Evolutionary conservation across 2,888 invertebrate species (phyloP), one percentile per base, ranked within the genome.

Genomic region (Ectemnius lituratus): DNA sequence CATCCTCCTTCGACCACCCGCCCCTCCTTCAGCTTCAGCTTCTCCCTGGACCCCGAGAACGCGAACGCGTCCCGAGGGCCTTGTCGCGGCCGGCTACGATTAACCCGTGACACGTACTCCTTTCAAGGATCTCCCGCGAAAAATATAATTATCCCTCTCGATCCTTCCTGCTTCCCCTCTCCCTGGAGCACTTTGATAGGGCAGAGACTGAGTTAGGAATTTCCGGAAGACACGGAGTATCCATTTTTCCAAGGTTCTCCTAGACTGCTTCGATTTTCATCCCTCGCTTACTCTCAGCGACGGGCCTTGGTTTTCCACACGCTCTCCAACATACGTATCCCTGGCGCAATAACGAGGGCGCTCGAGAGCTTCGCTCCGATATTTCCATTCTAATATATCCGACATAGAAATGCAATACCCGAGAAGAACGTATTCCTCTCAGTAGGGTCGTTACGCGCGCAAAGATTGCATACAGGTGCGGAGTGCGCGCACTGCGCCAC

Each of bases 91-190:
- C 70, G 75, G 78, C 73, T 66, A 84, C 75, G 75, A 76, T 84
- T 84, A 83, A 84, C 84, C 83, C 78, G 63, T 78, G 82, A 84
- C 83, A 80, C 74, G 73, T 62, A 71, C 75, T 67, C 75, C 74
- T 72, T 75, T 73, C 83, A 37, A 37, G 62, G 70, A 61, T 78
- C 70, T 59, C 65, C 57, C 68, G 63, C 56, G 62, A 67, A 58
- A 67, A 67, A 69, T 52, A 52, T 52, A 63, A 58, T 59, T 60
- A 16, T 46, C 27, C 59, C 37, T 57, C 62, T 60, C 47, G 67
- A 46, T 37, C 37, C 37, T 37, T 37, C 37, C 37, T 37, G 2
- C 37, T 11, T 37, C 37, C 11, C 37, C 37, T 37, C 37, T 37
- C 37, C 8, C 37, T 37, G 3, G 23, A 23, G 23, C 23, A 3